Evolutionary conservation across 2,797 vertebrate species (phyloP), one percentile per base, ranked within the genome.

Genomic region (Apogon hyalosoma): DNA sequence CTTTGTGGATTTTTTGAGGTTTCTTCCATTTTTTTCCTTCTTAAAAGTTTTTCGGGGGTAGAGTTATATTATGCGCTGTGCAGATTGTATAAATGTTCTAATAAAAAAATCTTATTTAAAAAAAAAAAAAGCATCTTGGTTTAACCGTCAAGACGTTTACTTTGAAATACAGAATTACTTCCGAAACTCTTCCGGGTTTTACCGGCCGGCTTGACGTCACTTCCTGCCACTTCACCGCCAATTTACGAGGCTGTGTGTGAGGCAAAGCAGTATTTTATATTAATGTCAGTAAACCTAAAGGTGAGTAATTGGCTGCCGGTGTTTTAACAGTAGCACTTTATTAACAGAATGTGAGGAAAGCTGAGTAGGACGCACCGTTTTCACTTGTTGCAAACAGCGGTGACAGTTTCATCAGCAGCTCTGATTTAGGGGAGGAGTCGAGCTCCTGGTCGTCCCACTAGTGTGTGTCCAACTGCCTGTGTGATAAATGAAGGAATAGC

Each of bases 391-490:
- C 4, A 72, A 84, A 41, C 38, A 3, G 21, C 49, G 0, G 52
- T 1, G 31, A 61, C 55, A 13, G 74, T 87, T 88, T 88, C 75
- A 87, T 87, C 85, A 78, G 58, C 80, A 39, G 49, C 55, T 57
- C 9, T 11, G 42, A 15, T 47, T 11, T 4, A 11, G 66, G 73
- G 87, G 87, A 85, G 86, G 87, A 87, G 87, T 56, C 46, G 57
- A 9, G 24, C 40, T 24, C 28, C 43, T 12, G 33, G 24, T 15
- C 45, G 50, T 33, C 43, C 64, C 57, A 33, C 69, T 56, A 59
- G 63, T 65, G 50, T 64, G 63, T 68, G 43, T 7, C 7, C 33
- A 42, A 21, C 39, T 45, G 0, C 54, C 6, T 41, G 40, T 13
- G 46, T 21, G 63, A 71, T 67, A 28, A 75, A 65, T 77, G 9